Evolutionary conservation across 2,888 invertebrate genomes (phyloP), one percentile per base, ranked within the genome.

Genomic region (Ferrisia virgata): DNA sequence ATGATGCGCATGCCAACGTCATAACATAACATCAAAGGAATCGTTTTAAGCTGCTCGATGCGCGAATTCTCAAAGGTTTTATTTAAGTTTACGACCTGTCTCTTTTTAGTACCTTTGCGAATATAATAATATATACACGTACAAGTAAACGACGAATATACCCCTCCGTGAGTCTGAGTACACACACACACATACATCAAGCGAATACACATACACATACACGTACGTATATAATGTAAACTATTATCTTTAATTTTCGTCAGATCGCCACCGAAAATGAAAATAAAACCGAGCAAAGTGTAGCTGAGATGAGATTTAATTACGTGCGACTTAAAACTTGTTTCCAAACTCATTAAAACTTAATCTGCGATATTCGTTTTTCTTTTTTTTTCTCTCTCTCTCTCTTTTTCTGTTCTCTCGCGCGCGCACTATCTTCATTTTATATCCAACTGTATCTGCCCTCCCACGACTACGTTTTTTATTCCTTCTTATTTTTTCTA

Each of bases 311-410:
- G 64, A 28, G 28, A 64, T 64, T 64, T 64, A 64, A 64, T 64
- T 64, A 64, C 64, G 64, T 28, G 64, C 64, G 64, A 64, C 64
- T 76, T 76, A 9, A 36, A 76, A 36, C 33, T 76, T 76, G 72
- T 36, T 76, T 76, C 18, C n/a, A 76, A 76, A 76, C 72, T 76
- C 72, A 36, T 76, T 76, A 76, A 76, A 76, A 76, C 18, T 76
- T 76, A 76, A 76, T 76, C 72, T 33, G 36, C 22, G 72, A 76
- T 76, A 76, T 64, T 64, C 72, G 33, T 1, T 36, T 76, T 36
- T 76, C 25, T 36, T 76, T n/a, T 47, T 13, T n/a, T 22, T 18
- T 8, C 9, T 53, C 53, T 53, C 18, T 22, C 6, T 53, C 22
- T 53, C 9, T 53, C 9, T 53, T 0, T 53, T 1, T 22, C 6